Evolutionary conservation across 2,113 vertebrate genomes (phyloP).

Genomic region (Hiodon tergisus): DNA sequence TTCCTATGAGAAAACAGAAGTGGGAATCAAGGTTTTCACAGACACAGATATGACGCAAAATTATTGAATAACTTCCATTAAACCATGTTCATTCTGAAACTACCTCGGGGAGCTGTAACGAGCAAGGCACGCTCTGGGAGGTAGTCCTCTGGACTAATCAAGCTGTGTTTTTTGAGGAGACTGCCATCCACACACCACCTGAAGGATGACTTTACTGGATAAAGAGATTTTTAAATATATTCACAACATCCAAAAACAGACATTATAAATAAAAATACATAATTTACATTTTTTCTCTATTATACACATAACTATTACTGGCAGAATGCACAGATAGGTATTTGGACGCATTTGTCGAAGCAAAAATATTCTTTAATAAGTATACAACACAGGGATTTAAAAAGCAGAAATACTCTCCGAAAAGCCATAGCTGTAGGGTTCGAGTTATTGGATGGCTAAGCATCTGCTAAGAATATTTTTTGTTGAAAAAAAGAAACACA

Average conservation of each 20-base stretch:
- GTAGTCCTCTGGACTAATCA: conserved; percentile 80
- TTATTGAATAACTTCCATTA: not conserved
- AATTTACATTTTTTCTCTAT: not conserved
- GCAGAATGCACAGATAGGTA: too few species aligned
- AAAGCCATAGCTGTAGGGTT: too few species aligned
- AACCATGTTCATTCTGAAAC: not conserved
- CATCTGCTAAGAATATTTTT: too few species aligned
- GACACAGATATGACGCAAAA: not conserved
- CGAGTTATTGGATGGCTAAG: too few species aligned
- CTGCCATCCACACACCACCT: conserved; percentile 69
- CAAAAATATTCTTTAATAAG: too few species aligned
- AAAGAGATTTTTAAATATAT: not conserved
- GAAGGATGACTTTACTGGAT: conserved; percentile 68
- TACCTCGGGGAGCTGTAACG: conserved; percentile 68
- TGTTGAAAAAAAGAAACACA: too few species aligned
- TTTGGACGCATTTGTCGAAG: too few species aligned
- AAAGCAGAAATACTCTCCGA: too few species aligned
- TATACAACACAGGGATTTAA: too few species aligned
- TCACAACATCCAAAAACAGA: not conserved
- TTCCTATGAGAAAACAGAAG: conserved; percentile 48
- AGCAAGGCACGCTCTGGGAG: conserved; percentile 46
- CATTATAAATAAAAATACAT: not conserved
- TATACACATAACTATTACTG: too few species aligned
- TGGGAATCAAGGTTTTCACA: not conserved
- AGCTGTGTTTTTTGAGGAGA: conserved; percentile 67